phyloP scores from a whole-genome alignment of 2,888 invertebrate species.

The Liodrosophila aerea region DNA sequence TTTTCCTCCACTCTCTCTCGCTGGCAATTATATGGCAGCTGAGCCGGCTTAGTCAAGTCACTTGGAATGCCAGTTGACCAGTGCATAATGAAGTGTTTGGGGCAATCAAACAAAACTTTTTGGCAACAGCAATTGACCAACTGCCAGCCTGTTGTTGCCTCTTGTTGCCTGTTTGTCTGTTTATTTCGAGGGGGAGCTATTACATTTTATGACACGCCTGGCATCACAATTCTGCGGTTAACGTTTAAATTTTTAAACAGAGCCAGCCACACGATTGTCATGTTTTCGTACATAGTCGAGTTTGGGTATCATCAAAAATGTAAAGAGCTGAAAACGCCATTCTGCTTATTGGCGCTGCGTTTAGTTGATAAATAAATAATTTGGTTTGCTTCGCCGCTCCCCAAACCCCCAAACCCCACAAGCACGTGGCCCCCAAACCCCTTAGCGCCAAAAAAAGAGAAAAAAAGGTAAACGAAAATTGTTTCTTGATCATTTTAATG shows the following conservation, averaged over 20 bases:
- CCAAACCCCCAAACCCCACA: conserved; percentile 37
- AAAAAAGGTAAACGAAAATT: conserved; percentile 79
- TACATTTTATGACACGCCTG: conserved; percentile 56
- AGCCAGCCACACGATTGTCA: conserved; percentile 57
- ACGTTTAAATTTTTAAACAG: conserved; percentile 49
- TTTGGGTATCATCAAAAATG: conserved; percentile 69
- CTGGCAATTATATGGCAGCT: conserved; percentile 52
- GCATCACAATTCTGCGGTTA: conserved; percentile 60
- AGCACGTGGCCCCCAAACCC: conserved; percentile 23
- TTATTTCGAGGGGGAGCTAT: conserved; percentile 39
- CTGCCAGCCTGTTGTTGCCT: conserved; percentile 26
- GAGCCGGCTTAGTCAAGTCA: conserved; percentile 75
- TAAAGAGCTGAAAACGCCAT: conserved; percentile 61
- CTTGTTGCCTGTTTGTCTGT: conserved; percentile 18
- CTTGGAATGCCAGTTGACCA: conserved; percentile 65
- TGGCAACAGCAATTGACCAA: conserved; percentile 43
- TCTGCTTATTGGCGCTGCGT: conserved; percentile 66
- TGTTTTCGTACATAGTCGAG: conserved; percentile 29
- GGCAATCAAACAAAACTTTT: conserved; percentile 47
- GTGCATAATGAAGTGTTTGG: conserved; percentile 49
- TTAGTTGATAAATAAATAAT: conserved; percentile 81
- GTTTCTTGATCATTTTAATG: conserved; percentile 82
- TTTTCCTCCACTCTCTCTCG: not conserved
- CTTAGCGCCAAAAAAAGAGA: conserved; percentile 22
- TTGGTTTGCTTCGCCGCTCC: conserved; percentile 37